Evolutionary conservation across 2,113 vertebrate genomes (phyloP), one percentile per base, ranked within the genome.

Genomic region (Misgurnus mizolepis): DNA sequence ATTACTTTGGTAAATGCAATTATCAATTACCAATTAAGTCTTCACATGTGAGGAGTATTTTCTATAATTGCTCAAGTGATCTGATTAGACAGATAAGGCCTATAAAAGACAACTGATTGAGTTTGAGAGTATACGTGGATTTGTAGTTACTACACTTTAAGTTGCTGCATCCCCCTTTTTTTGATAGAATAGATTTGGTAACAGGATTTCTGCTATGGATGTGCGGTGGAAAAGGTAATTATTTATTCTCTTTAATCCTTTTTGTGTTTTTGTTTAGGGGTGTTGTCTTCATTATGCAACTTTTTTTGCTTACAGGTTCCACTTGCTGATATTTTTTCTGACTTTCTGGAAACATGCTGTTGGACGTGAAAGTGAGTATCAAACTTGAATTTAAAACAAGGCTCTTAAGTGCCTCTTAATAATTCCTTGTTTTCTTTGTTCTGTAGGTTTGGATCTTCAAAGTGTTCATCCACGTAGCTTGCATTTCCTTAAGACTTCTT

Each of bases 141-240:
- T 7, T 71, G 34, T 40, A 12, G 67, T 4, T 53, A 12, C 1
- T 69, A 1, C 27, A 12, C 22, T 6, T 70, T 53, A 49, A 8
- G 50, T 10, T 2, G 12, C 3, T 0, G 0, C 1, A 3, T 14
- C 10, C 14, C 3, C 14, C 3, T 0, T 18, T 8, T 58, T 6
- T 14, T 58, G 55, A 7, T 10, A 47, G 10, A 58, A 17, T 58
- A n/a, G 55, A 3, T 58, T 58, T 58, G n/a, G 1, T 0, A 0
- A 58, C 15, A n/a, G 6, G 5, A 11, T 4, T 40, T 56, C 50
- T 41, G 69, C 9, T 12, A 41, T 71, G 69, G 49, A 10, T 6
- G 0, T 39, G 49, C 4, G 15, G 0, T 71, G 69, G 69, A n/a
- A 12, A 41, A 41, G 69, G 69, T 71, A 8, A 0, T 1, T 53